A percentile compares a stretch with the other conserved stretches of the same genome.
Evolutionary conservation across 2,888 invertebrate species (phyloP).

Genomic region (Agrotis exclamationis): DNA sequence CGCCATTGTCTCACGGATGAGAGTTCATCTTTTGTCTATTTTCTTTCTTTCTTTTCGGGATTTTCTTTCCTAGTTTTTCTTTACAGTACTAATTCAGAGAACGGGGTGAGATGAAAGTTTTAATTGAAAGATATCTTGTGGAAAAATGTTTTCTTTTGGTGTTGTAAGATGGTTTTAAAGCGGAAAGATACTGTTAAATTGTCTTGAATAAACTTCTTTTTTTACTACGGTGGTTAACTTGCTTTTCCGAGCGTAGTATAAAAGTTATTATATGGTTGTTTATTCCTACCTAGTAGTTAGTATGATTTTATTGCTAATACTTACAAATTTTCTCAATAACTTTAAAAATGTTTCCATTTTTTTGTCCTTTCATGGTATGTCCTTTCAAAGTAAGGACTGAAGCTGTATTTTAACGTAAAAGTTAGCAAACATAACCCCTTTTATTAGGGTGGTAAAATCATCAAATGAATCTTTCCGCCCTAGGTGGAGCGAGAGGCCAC

Average conservation of each 20-base stretch:
- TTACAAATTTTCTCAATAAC: no score
- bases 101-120: slow-evolving; percentile 56
- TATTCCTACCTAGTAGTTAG: no score
- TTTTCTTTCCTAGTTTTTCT: slow-evolving; percentile 35
- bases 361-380: no score
- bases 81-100: slow-evolving; percentile 42
- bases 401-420: no score
- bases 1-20: slow-evolving; percentile 50
- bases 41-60: slow-evolving; percentile 25
- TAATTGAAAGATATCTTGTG: slow-evolving; percentile 56
- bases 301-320: no score
- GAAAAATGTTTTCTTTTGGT: slow-evolving; percentile 34
- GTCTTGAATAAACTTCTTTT: slow-evolving; percentile 2
- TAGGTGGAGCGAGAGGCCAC: no score
- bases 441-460: no score
- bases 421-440: no score
- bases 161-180: slow-evolving; percentile 4
- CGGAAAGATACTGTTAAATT: background rate
- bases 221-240: background rate
- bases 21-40: slow-evolving; percentile 61
- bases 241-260: background rate
- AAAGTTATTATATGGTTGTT: no score
- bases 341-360: no score
- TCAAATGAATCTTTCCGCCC: no score
- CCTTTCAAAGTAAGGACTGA: no score